Percentiles rank a stretch among this genome's conserved stretches.
Evolutionary conservation across 1,140 invertebrate genomes (phyloP).

Genomic region (Drosophila tropicalis): DNA sequence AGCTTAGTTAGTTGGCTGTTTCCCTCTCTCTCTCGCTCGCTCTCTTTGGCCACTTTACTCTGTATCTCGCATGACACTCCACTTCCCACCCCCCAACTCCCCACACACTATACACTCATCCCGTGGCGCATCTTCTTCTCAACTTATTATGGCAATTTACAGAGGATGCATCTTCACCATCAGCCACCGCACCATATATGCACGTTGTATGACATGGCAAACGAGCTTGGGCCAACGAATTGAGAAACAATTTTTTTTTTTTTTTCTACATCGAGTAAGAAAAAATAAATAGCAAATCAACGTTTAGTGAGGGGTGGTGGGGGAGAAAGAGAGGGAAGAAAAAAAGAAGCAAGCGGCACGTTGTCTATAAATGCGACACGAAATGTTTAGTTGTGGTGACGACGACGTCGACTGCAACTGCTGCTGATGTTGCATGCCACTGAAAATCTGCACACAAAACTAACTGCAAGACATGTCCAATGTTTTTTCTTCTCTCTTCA

Average conservation of each 20-base stretch:
- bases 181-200: slow-evolving; percentile 4
- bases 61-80: slow-evolving; percentile 18
- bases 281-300: slow-evolving; percentile 56
- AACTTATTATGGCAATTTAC: slow-evolving; percentile 69
- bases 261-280: slow-evolving; percentile 25
- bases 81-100: background rate
- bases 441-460: slow-evolving; percentile 54
- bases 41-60: background rate
- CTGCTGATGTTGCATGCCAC: slow-evolving; percentile 48
- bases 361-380: slow-evolving; percentile 79
- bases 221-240: slow-evolving; percentile 56
- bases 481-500: slow-evolving; percentile 10
- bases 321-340: background rate
- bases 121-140: slow-evolving; percentile 26
- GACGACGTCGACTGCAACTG: slow-evolving; percentile 13
- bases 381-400: slow-evolving; percentile 65
- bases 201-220: slow-evolving; percentile 32
- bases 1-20: background rate
- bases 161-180: slow-evolving; percentile 17
- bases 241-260: slow-evolving; percentile 69
- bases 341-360: slow-evolving; percentile 58
- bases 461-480: slow-evolving; percentile 61
- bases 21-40: background rate
- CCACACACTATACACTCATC: background rate
- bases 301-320: slow-evolving; percentile 46